These are phyloP conservation scores for Cerastis leucographa DNA, from an alignment of 2,888 invertebrate genomes.

Conservation along the genomic window DNA sequence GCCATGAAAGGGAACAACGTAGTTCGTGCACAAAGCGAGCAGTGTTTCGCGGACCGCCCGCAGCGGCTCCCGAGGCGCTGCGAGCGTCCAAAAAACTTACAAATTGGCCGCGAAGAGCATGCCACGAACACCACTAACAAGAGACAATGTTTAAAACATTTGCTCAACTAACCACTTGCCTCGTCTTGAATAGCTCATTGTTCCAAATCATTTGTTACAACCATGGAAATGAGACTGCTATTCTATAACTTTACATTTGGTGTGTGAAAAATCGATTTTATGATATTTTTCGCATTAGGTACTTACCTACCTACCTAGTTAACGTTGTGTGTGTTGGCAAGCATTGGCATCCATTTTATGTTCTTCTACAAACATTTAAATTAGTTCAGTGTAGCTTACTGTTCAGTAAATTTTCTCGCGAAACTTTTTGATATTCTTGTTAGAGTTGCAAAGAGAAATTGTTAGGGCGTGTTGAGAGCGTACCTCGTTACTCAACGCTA, in stretches of 20 bases:
- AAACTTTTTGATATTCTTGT: conserved; percentile 16
- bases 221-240: conserved; percentile 51
- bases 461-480: conserved; percentile 35
- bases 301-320: not conserved
- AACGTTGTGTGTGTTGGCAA: conserved; percentile 15
- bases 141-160: conserved; percentile 78
- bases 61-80: conserved; percentile 79
- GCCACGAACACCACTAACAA: conserved; percentile 74
- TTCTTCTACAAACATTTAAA: conserved; percentile 1
- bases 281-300: conserved; percentile 40
- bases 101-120: conserved; percentile 77
- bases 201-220: conserved; percentile 54
- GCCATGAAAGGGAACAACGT: conserved; percentile 81
- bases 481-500: conserved; percentile 36
- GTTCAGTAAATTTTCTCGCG: not conserved
- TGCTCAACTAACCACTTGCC: conserved; percentile 62
- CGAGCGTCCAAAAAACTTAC: conserved; percentile 81
- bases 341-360: not conserved
- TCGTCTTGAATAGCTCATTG: conserved; percentile 57
- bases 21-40: conserved; percentile 80
- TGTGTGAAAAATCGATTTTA: conserved; percentile 42
- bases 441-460: conserved; percentile 35
- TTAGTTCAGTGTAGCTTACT: conserved; percentile 15
- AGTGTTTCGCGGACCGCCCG: conserved; percentile 82
- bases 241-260: conserved; percentile 37